Conservation (phyloP, 2,113 vertebrate species). For the Sylvilagus bachmani region DNA sequence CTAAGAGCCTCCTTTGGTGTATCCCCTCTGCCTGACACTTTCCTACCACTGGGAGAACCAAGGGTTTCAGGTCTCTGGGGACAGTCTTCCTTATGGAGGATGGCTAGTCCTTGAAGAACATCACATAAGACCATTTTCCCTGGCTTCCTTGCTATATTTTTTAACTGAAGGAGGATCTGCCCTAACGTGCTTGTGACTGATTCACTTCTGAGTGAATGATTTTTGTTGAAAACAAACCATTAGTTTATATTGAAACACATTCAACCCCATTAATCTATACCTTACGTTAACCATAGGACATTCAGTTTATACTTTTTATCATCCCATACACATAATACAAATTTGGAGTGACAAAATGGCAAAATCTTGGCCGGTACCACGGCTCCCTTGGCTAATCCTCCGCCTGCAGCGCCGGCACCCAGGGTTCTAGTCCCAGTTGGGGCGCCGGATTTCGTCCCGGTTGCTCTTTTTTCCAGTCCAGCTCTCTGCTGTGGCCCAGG, state of each 20-base stretch:
- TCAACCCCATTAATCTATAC: neutral
- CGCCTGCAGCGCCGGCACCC: too few relatives aligned
- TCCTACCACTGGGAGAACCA: neutral
- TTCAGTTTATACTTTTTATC: conserved; percentile 1
- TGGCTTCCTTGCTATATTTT: neutral
- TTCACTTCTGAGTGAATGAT: neutral
- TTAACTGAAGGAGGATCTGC: neutral
- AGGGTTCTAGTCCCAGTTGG: too few relatives aligned
- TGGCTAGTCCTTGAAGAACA: neutral
- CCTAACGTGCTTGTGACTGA: neutral
- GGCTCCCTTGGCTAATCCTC: too few relatives aligned
- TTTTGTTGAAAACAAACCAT: neutral
- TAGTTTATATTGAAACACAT: neutral
- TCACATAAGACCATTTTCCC: neutral
- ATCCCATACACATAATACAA: neutral
- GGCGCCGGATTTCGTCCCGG: too few relatives aligned
- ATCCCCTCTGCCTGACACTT: neutral
- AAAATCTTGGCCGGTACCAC: too few relatives aligned
- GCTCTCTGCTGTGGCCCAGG: too few relatives aligned
- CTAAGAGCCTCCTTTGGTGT: conserved; percentile 19
- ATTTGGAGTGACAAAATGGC: neutral
- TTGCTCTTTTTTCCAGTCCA: too few relatives aligned
- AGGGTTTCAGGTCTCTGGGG: neutral
- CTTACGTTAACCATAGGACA: neutral
- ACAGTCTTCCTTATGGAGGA: neutral